Evolutionary conservation across 2,797 vertebrate species (phyloP).

Genomic region (Ceryle rudis): DNA sequence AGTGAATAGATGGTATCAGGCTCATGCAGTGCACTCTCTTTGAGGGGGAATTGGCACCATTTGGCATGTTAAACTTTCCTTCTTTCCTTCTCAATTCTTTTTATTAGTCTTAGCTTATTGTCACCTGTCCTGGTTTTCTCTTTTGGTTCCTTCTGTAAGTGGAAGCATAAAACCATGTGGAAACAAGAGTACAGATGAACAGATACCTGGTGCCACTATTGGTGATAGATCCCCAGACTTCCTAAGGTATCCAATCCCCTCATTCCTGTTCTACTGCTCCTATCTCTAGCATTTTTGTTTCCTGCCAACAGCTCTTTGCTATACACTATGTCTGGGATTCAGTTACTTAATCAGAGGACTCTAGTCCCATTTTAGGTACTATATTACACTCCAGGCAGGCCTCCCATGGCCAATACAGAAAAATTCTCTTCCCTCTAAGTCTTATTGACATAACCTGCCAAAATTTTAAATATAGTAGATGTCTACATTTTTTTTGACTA

Average conservation of each 20-base stretch:
- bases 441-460: background rate
- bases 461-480: background rate
- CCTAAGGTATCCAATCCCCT: background rate
- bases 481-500: background rate
- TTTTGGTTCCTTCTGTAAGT: background rate
- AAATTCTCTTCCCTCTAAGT: background rate
- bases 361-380: background rate
- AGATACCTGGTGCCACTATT: background rate
- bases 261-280: background rate
- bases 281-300: background rate
- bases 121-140: background rate
- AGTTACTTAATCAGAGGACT: background rate
- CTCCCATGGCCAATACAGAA: background rate
- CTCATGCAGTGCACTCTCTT: background rate
- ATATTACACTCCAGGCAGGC: background rate
- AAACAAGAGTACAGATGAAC: background rate
- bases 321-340: background rate
- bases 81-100: background rate
- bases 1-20: background rate
- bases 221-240: background rate
- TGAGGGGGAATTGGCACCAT: background rate
- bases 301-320: background rate
- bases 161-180: background rate
- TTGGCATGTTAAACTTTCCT: background rate
- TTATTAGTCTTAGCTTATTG: background rate